Base-by-base conservation (phyloP, 2,797 vertebrate species). In the Paratrypauchen microcephalus region DNA sequence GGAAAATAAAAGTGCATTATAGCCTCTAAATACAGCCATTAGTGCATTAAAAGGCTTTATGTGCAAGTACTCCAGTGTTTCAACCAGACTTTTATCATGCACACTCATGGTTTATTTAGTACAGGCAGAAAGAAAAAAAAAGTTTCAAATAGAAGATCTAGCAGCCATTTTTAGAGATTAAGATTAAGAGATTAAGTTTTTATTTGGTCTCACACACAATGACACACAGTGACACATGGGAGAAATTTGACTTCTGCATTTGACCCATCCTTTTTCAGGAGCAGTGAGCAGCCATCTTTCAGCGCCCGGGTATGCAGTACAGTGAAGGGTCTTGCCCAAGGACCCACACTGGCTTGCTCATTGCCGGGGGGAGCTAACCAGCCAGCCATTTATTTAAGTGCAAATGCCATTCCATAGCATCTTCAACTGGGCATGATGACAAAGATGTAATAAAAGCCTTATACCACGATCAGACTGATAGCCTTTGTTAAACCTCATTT, bases 1-100 rank as follows among this genome's bases (percentile, higher is more conserved):
- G 26, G 36, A 60, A 76, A 60, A 47, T 4, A 75, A 47, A 73
- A 66, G n/a, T 55, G 12, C 8, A 21, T 0, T 18, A 79, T 63
- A 81, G 55, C 32, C 54, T 32, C 47, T 45, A 45, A 54, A 39
- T 16, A 13, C 9, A 47, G 23, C 41, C 13, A 30, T n/a, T 39
- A 58, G 28, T 8, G 69, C n/a, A 66, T 71, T 18, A 18, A 68
- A 65, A n/a, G 45, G 63, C 63, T 50, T 32, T 32, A 72, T 21
- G 54, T 62, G 36, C 1, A 54, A 52, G 56, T 23, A 36, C 26
- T 50, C 66, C 63, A 50, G 13, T 50, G 63, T 52, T 52, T 65
- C 47, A 65, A 30, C 47, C 0, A 18, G 24, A 63, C 61, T 7
- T 45, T 63, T 65, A 65, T 26, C 19, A 30, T 30, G 63, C 7